Conservation (phyloP, 2,888 invertebrate genomes). For the Eristalinus aeneus region DNA sequence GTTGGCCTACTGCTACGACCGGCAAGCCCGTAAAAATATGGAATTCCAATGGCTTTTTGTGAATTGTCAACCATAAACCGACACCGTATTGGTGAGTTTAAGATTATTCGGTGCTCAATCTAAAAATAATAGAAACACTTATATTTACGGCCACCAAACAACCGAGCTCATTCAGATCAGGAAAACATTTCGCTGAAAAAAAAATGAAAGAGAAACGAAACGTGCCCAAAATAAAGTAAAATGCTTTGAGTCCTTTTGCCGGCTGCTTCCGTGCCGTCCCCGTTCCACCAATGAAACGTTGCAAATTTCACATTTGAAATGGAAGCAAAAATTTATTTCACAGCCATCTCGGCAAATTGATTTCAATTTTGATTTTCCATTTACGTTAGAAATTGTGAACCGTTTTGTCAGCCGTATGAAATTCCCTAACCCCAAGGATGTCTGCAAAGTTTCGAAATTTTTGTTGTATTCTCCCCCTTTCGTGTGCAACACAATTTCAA, state of each 20-base stretch:
- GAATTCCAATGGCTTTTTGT: slow-evolving; percentile 21
- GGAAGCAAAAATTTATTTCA: slow-evolving; percentile 58
- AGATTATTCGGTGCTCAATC: slow-evolving; percentile 42
- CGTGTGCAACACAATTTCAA: not conserved
- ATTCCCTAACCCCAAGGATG: slow-evolving; percentile 39
- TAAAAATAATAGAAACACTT: slow-evolving; percentile 41
- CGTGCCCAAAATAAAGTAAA: slow-evolving; percentile 9
- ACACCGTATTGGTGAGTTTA: slow-evolving; percentile 49
- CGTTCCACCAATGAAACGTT: slow-evolving; percentile 5
- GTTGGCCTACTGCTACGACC: not conserved
- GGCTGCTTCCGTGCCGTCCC: not conserved
- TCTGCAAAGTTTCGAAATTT: slow-evolving; percentile 11
- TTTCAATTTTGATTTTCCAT: slow-evolving; percentile 70
- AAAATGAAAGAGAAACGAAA: not conserved
- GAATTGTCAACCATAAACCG: slow-evolving; percentile 43
- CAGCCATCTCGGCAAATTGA: slow-evolving; percentile 60
- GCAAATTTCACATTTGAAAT: slow-evolving; percentile 55
- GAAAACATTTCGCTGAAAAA: not conserved
- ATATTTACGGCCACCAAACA: not conserved
- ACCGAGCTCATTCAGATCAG: not conserved
- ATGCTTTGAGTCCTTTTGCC: not conserved
- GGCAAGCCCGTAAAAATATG: slow-evolving; percentile 6
- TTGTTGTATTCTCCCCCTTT: not conserved
- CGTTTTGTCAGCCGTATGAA: slow-evolving; percentile 61
- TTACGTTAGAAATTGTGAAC: slow-evolving; percentile 57